Evolutionary conservation across 2,113 vertebrate genomes (phyloP).

Genomic region (Microtus oregoni): DNA sequence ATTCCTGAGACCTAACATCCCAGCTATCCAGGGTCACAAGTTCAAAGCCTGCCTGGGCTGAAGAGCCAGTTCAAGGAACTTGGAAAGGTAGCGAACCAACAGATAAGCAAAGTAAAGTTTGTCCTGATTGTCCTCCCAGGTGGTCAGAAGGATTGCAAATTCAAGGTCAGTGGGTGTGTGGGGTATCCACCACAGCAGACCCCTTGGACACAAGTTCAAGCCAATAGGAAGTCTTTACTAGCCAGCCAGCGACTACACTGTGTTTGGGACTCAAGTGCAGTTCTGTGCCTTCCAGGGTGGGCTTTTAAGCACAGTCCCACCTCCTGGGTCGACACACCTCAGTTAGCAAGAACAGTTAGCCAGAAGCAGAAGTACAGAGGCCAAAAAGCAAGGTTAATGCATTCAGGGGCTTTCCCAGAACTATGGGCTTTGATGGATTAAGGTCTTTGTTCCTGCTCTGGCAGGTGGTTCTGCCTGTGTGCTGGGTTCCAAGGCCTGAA

Average conservation of each 20-base stretch:
- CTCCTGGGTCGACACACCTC: neutral
- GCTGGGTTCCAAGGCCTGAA: neutral
- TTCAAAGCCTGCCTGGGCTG: neutral
- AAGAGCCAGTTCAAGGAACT: neutral
- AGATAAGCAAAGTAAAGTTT: neutral
- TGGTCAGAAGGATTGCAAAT: neutral
- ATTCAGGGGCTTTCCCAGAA: neutral
- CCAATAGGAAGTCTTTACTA: neutral
- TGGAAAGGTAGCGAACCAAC: neutral
- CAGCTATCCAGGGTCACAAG: neutral
- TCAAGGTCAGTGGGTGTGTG: neutral
- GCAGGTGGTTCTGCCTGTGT: neutral
- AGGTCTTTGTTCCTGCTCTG: neutral
- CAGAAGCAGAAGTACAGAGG: neutral
- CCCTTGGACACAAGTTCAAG: neutral
- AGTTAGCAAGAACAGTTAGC: neutral
- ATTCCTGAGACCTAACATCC: neutral
- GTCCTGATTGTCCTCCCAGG: neutral
- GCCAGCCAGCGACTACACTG: neutral
- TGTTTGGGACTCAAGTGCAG: neutral
- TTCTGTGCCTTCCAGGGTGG: no score
- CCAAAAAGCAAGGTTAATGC: neutral
- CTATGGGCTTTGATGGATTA: neutral
- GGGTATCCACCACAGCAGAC: neutral
- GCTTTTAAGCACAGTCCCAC: neutral